Conservation (phyloP, 2,797 vertebrate species). For the Syngnathus acus region DNA sequence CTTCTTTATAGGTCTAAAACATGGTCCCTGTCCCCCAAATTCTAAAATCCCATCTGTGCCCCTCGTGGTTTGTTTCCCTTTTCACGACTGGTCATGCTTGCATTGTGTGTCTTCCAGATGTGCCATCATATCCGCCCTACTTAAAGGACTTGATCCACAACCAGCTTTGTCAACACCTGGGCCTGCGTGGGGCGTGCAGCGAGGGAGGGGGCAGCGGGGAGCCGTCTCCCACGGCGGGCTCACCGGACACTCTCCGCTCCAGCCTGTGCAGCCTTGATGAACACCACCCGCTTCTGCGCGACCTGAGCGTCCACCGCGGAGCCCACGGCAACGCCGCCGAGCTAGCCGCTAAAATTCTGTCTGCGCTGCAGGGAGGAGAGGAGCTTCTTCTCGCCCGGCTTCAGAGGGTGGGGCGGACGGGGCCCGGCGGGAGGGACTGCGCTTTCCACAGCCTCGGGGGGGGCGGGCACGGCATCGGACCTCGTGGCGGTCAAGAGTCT, state of each 20-base stretch:
- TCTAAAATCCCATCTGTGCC: not conserved
- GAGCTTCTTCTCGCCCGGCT: constrained; percentile 80
- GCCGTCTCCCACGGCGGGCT: constrained; percentile 81
- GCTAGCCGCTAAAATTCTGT: constrained; percentile 86
- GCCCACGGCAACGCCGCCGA: constrained; percentile 65
- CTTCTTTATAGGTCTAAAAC: no score
- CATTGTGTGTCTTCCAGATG: constrained; percentile 37
- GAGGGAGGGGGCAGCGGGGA: constrained; percentile 72
- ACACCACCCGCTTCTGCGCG: constrained; percentile 74
- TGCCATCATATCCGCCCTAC: constrained; percentile 71
- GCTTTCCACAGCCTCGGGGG: constrained; percentile 78
- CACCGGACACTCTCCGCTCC: constrained; percentile 90
- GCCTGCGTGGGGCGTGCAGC: constrained; percentile 56
- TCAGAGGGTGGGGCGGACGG: constrained; percentile 62
- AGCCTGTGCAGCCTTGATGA: constrained; percentile 94
- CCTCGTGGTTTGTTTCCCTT: no score
- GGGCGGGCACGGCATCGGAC: constrained; percentile 69
- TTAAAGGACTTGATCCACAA: constrained; percentile 86
- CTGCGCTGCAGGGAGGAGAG: constrained; percentile 76
- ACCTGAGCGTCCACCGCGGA: constrained; percentile 65
- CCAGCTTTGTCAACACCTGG: constrained; percentile 79
- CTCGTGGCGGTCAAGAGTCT: constrained; percentile 78
- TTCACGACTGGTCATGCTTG: not conserved
- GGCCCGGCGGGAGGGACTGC: constrained; percentile 68
- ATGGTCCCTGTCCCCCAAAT: no score